Evolutionary conservation across 1,140 invertebrate species (phyloP).

Genomic region (Drosophila takahashii): DNA sequence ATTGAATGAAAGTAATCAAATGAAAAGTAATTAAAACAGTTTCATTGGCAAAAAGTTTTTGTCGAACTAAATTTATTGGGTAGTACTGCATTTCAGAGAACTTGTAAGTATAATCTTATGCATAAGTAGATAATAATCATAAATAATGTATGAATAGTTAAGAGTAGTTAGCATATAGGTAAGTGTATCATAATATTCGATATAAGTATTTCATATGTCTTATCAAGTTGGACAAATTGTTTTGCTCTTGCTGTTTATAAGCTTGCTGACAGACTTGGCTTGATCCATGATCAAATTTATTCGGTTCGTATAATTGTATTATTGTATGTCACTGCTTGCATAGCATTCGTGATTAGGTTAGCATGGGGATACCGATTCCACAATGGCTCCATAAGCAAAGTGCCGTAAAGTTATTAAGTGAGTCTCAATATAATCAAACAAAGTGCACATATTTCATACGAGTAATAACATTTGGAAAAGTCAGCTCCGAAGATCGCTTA

Average conservation of each 20-base stretch:
- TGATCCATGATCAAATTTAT: conserved; percentile 71
- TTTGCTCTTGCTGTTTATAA: conserved; percentile 27
- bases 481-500: conserved; percentile 20
- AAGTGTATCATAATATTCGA: conserved; percentile 61
- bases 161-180: conserved; percentile 61
- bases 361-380: conserved; percentile 41
- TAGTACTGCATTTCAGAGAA: conserved; percentile 82
- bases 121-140: conserved; percentile 65
- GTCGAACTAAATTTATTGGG: conserved; percentile 85
- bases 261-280: conserved; percentile 40
- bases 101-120: conserved; percentile 75
- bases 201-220: conserved; percentile 46
- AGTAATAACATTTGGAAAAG: conserved; percentile 61
- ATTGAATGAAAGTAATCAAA: conserved; percentile 78
- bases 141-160: conserved; percentile 60
- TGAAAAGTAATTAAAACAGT: conserved; percentile 80
- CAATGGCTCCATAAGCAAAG: conserved; percentile 51
- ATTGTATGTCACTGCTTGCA: conserved; percentile 49
- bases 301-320: conserved; percentile 35
- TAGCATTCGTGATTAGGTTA: conserved; percentile 25
- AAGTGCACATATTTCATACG: conserved; percentile 74
- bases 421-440: conserved; percentile 62
- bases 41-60: conserved; percentile 83
- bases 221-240: conserved; percentile 63
- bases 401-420: conserved; percentile 27